A percentile compares a stretch with the other conserved stretches of the same genome.
Evolutionary conservation across 1,140 invertebrate genomes (phyloP).

Genomic region (Drosophila novamexicana): DNA sequence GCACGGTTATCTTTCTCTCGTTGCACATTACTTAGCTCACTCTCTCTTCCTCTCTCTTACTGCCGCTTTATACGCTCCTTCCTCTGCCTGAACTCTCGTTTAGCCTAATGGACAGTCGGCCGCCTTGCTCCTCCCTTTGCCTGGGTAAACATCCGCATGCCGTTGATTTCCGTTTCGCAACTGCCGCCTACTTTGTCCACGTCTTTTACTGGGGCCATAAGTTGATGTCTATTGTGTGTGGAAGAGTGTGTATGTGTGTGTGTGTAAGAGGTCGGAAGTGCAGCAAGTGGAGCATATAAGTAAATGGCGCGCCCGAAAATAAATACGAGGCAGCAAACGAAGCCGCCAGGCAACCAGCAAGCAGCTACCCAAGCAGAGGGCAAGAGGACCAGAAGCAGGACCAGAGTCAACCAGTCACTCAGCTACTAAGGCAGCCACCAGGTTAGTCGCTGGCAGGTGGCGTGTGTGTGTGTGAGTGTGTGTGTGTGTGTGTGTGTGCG

Average conservation of each 20-base stretch:
- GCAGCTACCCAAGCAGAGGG: background rate
- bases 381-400: slow-evolving; percentile 1
- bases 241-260: background rate
- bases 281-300: slow-evolving; percentile 57
- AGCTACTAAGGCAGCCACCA: slow-evolving; percentile 41
- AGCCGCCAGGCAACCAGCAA: slow-evolving; percentile 20
- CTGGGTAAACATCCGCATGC: slow-evolving; percentile 56
- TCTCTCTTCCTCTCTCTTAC: background rate
- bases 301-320: slow-evolving; percentile 64
- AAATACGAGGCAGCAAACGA: slow-evolving; percentile 50
- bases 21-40: background rate
- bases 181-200: slow-evolving; percentile 13
- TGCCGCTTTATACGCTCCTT: background rate
- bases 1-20: background rate
- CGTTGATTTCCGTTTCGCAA: slow-evolving; percentile 30
- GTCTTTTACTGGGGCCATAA: slow-evolving; percentile 37
- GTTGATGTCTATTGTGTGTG: slow-evolving; percentile 47
- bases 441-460: slow-evolving; percentile 27
- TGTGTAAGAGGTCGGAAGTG: slow-evolving; percentile 45
- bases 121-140: slow-evolving; percentile 17
- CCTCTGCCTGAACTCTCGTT: background rate
- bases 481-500: background rate
- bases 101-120: slow-evolving; percentile 27
- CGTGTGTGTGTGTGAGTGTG: background rate
- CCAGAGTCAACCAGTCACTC: slow-evolving; percentile 40